A percentile compares a stretch with the other conserved stretches of the same genome.
Evolutionary conservation across 2,888 invertebrate species (phyloP).

Genomic region (Eristalis intricaria): DNA sequence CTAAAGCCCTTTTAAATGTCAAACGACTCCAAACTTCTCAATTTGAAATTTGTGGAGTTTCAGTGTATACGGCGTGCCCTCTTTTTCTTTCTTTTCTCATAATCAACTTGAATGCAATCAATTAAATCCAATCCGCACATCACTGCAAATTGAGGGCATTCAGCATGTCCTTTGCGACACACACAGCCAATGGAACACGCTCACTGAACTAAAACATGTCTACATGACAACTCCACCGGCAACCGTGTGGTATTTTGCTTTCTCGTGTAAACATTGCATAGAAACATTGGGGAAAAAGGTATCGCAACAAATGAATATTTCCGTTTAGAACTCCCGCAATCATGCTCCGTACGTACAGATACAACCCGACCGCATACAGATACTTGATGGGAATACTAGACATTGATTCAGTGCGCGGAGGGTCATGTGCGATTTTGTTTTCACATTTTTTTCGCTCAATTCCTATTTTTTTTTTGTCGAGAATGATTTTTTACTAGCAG

Average conservation of each 20-base stretch:
- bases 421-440: conserved; percentile 56
- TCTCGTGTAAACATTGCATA: conserved; percentile 37
- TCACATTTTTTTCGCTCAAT: neutral
- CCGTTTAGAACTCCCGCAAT: conserved; percentile 33
- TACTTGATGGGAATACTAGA: conserved; percentile 46
- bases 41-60: too few relatives aligned
- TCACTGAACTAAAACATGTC: neutral
- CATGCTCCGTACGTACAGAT: conserved; percentile 11
- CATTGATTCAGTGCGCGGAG: conserved; percentile 43
- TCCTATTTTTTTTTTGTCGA: conserved; percentile 21
- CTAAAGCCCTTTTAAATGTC: too few relatives aligned
- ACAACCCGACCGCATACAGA: conserved; percentile 29
- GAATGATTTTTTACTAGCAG: conserved; percentile 53
- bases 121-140: too few relatives aligned
- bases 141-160: too few relatives aligned
- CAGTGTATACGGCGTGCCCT: too few relatives aligned
- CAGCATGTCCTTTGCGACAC: neutral
- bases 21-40: too few relatives aligned
- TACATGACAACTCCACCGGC: neutral
- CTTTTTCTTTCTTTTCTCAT: too few relatives aligned
- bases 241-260: neutral
- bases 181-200: too few relatives aligned
- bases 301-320: conserved; percentile 41
- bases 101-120: too few relatives aligned
- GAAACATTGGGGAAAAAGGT: conserved; percentile 32